Evolutionary conservation across 30 jellyfish, hydroid and myxozoan genomes (phyloP).

Genomic region (Cassiopea xamachana): DNA sequence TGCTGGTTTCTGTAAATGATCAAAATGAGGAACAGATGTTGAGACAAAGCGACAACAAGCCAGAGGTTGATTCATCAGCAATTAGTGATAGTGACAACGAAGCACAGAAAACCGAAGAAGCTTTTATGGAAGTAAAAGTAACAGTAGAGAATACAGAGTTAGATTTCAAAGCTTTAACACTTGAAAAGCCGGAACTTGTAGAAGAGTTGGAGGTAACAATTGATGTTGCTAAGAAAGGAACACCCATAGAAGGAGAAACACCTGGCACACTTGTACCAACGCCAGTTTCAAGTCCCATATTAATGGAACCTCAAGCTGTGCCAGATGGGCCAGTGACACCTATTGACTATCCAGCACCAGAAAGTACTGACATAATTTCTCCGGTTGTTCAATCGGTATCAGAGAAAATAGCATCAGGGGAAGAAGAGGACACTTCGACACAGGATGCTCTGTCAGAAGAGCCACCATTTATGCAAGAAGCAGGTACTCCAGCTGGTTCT

Average conservation of each 20-base stretch:
- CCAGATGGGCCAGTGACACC: conserved; percentile 1
- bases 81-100: background rate
- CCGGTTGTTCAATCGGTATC: background rate
- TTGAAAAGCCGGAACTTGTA: background rate
- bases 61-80: too few relatives aligned
- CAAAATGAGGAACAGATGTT: too few relatives aligned
- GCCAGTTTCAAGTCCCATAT: background rate
- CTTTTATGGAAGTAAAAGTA: background rate
- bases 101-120: background rate
- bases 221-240: background rate
- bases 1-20: background rate
- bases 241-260: background rate
- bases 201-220: background rate
- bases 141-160: background rate
- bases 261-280: background rate
- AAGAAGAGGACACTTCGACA: background rate
- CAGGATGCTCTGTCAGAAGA: background rate
- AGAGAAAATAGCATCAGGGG: background rate
- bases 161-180: background rate
- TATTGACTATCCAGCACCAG: conserved; percentile 33
- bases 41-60: too few relatives aligned
- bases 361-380: background rate
- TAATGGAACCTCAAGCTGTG: background rate
- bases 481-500: background rate
- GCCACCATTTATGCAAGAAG: conserved; percentile 17